Percentiles rank a stretch among this genome's conserved stretches.
phyloP scores from a whole-genome alignment of 53 echinoderm and acorn worm genomes.

The Apostichopus leukothele region DNA sequence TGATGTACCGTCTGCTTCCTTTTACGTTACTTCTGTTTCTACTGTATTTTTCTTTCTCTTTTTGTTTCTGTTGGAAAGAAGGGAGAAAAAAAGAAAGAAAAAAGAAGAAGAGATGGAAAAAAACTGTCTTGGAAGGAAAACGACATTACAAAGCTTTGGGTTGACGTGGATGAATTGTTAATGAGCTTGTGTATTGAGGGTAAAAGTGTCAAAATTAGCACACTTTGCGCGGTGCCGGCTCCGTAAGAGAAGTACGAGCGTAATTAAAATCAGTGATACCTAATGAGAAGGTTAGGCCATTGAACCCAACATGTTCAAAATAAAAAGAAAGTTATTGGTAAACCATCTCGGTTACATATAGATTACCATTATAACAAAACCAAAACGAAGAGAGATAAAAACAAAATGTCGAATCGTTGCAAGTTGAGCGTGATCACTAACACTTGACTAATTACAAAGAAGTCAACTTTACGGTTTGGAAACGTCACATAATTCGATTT shows the following conservation, averaged over 20 bases:
- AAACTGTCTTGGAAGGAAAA: not conserved
- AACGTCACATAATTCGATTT: no score
- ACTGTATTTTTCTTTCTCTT: not conserved
- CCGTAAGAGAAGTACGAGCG: slow-evolving; percentile 22
- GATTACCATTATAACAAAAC: not conserved
- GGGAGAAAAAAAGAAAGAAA: not conserved
- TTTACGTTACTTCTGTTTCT: not conserved
- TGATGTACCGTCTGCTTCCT: not conserved
- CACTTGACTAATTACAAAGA: not conserved
- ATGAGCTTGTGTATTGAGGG: slow-evolving; percentile 52
- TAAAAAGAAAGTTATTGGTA: slow-evolving; percentile 1
- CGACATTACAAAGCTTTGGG: slow-evolving; percentile 28
- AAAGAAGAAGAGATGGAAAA: not conserved
- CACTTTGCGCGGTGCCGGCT: slow-evolving; percentile 50
- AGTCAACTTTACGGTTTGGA: not conserved
- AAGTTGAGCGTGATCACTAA: not conserved
- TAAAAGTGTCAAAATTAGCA: slow-evolving; percentile 50
- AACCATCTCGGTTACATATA: not conserved
- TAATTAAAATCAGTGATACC: slow-evolving; percentile 48
- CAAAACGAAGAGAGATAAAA: not conserved
- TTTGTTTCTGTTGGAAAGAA: not conserved
- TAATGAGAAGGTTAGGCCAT: slow-evolving; percentile 49
- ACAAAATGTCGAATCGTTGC: not conserved
- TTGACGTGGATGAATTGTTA: slow-evolving; percentile 43
- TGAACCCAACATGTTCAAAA: slow-evolving; percentile 14